These are phyloP conservation scores for Cheilosia urbana DNA, from an alignment of 2,888 invertebrate species.

Conservation along the genomic window DNA sequence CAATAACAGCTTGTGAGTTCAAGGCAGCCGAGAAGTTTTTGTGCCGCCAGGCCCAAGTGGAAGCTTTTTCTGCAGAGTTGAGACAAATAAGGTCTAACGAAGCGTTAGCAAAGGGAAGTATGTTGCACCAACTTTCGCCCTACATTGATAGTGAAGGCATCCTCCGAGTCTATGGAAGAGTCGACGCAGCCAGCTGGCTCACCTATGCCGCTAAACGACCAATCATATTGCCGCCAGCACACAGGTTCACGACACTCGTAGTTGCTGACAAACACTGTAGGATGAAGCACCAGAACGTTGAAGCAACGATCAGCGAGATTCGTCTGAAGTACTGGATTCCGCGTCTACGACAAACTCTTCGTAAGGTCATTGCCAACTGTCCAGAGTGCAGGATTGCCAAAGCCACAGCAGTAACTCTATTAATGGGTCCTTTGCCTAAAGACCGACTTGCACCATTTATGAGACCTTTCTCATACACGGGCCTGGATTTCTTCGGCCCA, in stretches of 20 bases:
- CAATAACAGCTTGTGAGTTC: background rate
- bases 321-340: no score
- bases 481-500: slow-evolving; percentile 67
- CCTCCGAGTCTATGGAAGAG: slow-evolving; percentile 42
- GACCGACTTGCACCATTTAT: slow-evolving; percentile 58
- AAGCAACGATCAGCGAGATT: no score
- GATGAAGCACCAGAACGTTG: slow-evolving; percentile 49
- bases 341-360: slow-evolving; percentile 15
- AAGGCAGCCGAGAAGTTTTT: slow-evolving; percentile 1
- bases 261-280: slow-evolving; percentile 6
- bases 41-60: slow-evolving; percentile 29
- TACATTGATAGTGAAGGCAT: slow-evolving; percentile 28
- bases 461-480: slow-evolving; percentile 56
- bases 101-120: background rate
- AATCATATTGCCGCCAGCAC: slow-evolving; percentile 34
- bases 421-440: slow-evolving; percentile 67
- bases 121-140: slow-evolving; percentile 19
- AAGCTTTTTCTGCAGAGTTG: slow-evolving; percentile 15
- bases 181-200: slow-evolving; percentile 58
- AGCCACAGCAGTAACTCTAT: slow-evolving; percentile 31
- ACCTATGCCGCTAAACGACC: slow-evolving; percentile 40
- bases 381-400: slow-evolving; percentile 17
- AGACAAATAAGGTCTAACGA: background rate
- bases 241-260: slow-evolving; percentile 19
- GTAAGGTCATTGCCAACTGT: slow-evolving; percentile 31